A percentile compares a stretch with the other conserved stretches of the same genome.
Evolutionary conservation across 1,140 invertebrate species (phyloP).

Genomic region (Aphaenogaster ashmeadi): DNA sequence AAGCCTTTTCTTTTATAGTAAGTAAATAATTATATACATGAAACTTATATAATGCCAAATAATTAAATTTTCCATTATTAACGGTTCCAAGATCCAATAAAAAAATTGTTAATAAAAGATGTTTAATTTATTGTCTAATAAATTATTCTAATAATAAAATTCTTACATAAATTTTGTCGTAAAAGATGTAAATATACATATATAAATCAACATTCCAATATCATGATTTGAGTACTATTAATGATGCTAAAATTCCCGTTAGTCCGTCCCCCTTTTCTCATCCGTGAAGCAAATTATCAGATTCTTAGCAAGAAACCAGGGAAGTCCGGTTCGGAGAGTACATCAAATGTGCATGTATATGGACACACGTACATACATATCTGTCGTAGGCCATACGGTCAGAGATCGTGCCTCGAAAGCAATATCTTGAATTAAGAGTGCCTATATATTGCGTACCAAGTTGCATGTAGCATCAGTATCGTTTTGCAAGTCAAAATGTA

Average conservation of each 20-base stretch:
- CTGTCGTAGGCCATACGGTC: neutral
- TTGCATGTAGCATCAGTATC: constrained; percentile 1
- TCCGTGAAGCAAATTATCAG: neutral
- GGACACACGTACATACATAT: neutral
- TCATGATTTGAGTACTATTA: neutral
- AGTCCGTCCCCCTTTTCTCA: neutral
- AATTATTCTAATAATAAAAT: neutral
- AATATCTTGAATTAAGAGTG: constrained; percentile 11
- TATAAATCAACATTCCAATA: neutral
- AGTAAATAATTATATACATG: neutral
- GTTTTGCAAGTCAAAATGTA: constrained; percentile 40
- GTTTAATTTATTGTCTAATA: neutral
- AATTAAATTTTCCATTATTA: neutral
- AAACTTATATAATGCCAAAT: neutral
- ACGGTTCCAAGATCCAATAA: neutral
- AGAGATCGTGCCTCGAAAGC: neutral
- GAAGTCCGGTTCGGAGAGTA: neutral
- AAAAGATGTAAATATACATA: neutral
- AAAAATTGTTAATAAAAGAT: neutral
- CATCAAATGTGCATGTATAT: neutral
- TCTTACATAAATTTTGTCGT: neutral
- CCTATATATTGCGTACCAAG: constrained; percentile 22
- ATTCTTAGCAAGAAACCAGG: neutral
- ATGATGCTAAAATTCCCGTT: neutral
- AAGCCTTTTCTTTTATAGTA: neutral